Evolutionary conservation across 2,113 vertebrate species (phyloP).

Genomic region (Solenodon paradoxus): DNA sequence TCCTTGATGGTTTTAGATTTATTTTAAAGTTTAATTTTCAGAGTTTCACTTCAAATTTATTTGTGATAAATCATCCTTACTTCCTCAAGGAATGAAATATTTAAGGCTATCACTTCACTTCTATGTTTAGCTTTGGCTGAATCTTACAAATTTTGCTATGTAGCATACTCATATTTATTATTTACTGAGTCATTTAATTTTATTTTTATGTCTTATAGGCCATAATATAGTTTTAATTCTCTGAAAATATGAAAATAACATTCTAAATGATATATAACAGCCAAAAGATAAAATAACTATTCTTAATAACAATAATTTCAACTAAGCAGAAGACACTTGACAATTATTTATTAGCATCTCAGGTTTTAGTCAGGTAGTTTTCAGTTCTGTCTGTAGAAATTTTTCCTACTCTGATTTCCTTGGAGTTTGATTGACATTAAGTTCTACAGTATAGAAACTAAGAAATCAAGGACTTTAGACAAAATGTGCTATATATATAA

Average conservation of each 20-base stretch:
- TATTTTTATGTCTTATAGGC: background rate
- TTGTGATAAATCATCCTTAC: background rate
- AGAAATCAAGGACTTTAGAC: background rate
- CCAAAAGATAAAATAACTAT: background rate
- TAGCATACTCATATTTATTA: background rate
- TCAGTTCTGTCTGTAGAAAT: background rate
- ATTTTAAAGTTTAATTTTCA: background rate
- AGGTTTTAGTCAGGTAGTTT: background rate
- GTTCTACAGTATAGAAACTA: background rate
- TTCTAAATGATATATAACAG: background rate
- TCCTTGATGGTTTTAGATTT: background rate
- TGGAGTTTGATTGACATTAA: background rate
- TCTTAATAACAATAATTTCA: background rate
- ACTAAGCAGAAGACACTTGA: background rate
- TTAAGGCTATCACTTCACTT: slow-evolving; percentile 52
- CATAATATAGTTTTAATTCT: background rate
- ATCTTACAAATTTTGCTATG: background rate
- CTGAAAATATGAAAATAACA: background rate
- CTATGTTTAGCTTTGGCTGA: slow-evolving; percentile 36
- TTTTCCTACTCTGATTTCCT: background rate
- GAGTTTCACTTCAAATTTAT: background rate
- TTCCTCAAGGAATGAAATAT: background rate
- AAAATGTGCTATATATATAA: background rate
- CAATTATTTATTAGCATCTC: background rate
- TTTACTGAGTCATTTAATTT: background rate